These are phyloP conservation scores for Crambe crambe DNA, from an alignment of 37 sponge, comb jelly and placozoan species.

Conservation along the genomic window DNA sequence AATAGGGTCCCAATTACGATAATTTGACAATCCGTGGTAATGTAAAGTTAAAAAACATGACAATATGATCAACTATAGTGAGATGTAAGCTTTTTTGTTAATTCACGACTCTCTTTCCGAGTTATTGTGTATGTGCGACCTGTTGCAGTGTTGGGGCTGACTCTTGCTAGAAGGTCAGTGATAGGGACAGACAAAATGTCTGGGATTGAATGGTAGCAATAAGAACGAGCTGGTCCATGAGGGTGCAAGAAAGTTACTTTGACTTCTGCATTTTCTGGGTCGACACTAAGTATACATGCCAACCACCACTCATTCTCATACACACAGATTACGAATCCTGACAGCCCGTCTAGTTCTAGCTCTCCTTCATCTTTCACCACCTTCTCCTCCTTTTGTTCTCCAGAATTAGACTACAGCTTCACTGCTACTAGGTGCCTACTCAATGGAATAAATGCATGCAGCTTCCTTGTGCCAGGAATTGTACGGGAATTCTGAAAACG, in stretches of 20 bases:
- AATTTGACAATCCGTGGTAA: no score
- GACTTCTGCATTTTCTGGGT: conserved; percentile 16
- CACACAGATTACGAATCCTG: conserved; percentile 37
- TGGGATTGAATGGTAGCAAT: conserved; percentile 16
- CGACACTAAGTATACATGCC: conserved; percentile 31
- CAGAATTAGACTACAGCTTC: no score
- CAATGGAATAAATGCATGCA: no score
- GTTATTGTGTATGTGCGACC: no score
- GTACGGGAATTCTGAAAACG: conserved; percentile 27
- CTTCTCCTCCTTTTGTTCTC: conserved; percentile 38
- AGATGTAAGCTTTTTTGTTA: no score
- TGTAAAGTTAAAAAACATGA: no score
- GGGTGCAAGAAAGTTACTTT: conserved; percentile 53
- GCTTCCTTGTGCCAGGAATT: no score
- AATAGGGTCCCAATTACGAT: no score
- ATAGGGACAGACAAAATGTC: conserved; percentile 17
- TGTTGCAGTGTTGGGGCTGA: conserved; percentile 32
- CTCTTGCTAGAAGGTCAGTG: conserved; percentile 10
- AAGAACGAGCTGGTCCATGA: conserved; percentile 38
- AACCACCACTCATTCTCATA: conserved; percentile 47
- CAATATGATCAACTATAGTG: no score
- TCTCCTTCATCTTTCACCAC: conserved; percentile 15
- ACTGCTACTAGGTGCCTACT: no score
- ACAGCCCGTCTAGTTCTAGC: conserved; percentile 20
- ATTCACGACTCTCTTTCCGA: no score